Percentiles rank a stretch among this genome's conserved stretches.
phyloP scores from a whole-genome alignment of 2,797 vertebrate genomes.

The Taenioides sp. region DNA sequence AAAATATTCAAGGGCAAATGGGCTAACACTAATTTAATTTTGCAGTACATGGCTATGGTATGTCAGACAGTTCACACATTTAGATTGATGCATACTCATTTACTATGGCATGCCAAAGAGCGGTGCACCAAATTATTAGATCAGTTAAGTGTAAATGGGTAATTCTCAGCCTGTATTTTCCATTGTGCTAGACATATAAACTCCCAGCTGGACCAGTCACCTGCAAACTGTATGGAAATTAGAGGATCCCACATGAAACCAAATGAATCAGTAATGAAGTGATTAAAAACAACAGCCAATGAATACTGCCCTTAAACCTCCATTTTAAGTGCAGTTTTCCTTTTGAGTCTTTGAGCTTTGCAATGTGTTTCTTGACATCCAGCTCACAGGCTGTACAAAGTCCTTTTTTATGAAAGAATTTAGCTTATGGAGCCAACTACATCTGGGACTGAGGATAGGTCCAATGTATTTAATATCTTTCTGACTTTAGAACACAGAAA shows the following conservation, averaged over 20 bases:
- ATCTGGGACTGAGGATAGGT: not conserved
- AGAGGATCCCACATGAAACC: not conserved
- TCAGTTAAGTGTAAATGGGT: not conserved
- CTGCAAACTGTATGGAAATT: not conserved
- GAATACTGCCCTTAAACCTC: not conserved
- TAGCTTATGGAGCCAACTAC: not conserved
- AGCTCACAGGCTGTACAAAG: not conserved
- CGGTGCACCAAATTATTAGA: not conserved
- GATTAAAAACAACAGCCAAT: not conserved
- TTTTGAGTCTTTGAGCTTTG: not conserved
- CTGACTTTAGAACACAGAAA: not conserved
- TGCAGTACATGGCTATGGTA: slow-evolving; percentile 38
- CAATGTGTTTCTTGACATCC: not conserved
- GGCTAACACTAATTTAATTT: slow-evolving; percentile 60
- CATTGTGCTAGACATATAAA: not conserved
- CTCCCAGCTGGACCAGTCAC: not conserved
- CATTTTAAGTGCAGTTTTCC: too few species aligned
- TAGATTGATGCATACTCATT: slow-evolving; percentile 9
- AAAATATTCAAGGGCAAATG: slow-evolving; percentile 61
- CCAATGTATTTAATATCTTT: not conserved
- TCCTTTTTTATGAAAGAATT: slow-evolving; percentile 1
- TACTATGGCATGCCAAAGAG: not conserved
- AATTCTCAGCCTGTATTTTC: not conserved
- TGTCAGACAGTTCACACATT: slow-evolving; percentile 27
- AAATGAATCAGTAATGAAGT: not conserved